Base-by-base conservation (phyloP, 2,113 vertebrate genomes). In the Propithecus coquereli region DNA sequence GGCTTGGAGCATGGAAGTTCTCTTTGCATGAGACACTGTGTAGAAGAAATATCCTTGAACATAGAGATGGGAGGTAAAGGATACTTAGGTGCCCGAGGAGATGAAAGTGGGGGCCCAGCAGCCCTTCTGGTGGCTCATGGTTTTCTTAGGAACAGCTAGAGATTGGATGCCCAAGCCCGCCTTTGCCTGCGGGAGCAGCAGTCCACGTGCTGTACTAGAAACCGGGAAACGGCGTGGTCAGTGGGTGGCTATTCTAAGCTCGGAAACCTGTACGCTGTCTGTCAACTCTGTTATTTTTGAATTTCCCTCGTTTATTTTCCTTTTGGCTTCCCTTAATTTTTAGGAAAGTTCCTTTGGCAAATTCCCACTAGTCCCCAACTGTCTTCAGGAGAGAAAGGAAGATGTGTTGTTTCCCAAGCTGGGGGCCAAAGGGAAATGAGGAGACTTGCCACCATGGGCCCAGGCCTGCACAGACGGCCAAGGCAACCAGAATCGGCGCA, bases 231-330 rank as follows among this genome's bases (percentile, higher is more conserved):
- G n/a, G 76, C 34, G 1, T 9, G 40, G 54, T 6, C 5, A 27
- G 16, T 4, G 23, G 70, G 61, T 68, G 30, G 5, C 59, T 61
- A 3, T 20, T 66, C 18, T 47, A 32, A 77, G 27, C 81, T 93
- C 47, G 34, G 50, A 61, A 71, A 5, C 37, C 87, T 37, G 25
- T 22, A 4, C 0, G 9, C 47, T 57, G 10, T 80, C 45, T 50
- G 11, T 85, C 45, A 79, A 63, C 61, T 45, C 37, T 54, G 66
- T 59, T 18, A n/a, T 34, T 12, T 68, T 59, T 91, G 37, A 40
- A 27, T 94, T 86, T 92, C 83, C 65, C 37, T 65, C 79, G 47
- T 65, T 77, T 90, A 47, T 91, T 97, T 97, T 92, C 59, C 66
- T 32, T 50, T n/a, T n/a, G 74, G 43, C n/a, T 66, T 79, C 45